Base-by-base conservation (phyloP, 37 sponge, comb jelly and placozoan genomes). In the Corticium candelabrum region DNA sequence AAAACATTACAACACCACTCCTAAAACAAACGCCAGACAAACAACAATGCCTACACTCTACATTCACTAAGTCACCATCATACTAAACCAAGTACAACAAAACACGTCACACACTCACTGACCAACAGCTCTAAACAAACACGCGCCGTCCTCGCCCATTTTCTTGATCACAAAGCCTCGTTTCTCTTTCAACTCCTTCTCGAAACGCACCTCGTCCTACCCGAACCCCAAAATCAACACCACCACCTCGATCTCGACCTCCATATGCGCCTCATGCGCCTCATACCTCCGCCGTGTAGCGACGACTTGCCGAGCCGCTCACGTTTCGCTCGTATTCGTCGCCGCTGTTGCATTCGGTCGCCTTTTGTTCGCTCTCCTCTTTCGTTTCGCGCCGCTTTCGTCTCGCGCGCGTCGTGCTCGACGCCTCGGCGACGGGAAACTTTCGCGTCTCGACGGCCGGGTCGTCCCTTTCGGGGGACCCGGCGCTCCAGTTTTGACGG, bases 51-150 rank as follows among this genome's bases (percentile, higher is more conserved):
- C 62, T 21, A 21, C 62, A 50, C 21, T 50, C 62, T 21, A 27
- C 62, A 11, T n/a, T n/a, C n/a, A n/a, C n/a, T n/a, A n/a, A n/a
- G n/a, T n/a, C n/a, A n/a, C n/a, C n/a, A n/a, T 21, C 56, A 11
- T 11, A 43, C 5, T 43, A 43, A 43, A 43, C 5, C 56, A 43
- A 43, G 56, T 43, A 43, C n/a, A 40, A 34, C 43, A n/a, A 1
- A 40, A 40, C 1, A 1, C 2, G 27, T n/a, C n/a, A 27, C 30
- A 41, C 38, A 21, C 29, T 1, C 50, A 81, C 86, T 75, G 15
- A 94, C 91, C 95, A 4, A 94, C 88, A 37, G 91, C 84, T 82
- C 95, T 82, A 81, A 96, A 96, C 11, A 96, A 79, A 76, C 97
- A 96, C 3, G 93, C 93, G 36, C 97, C 97, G 79, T 96, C 97